Conservation (phyloP, 1,140 invertebrate species). For the Galleria mellonella region DNA sequence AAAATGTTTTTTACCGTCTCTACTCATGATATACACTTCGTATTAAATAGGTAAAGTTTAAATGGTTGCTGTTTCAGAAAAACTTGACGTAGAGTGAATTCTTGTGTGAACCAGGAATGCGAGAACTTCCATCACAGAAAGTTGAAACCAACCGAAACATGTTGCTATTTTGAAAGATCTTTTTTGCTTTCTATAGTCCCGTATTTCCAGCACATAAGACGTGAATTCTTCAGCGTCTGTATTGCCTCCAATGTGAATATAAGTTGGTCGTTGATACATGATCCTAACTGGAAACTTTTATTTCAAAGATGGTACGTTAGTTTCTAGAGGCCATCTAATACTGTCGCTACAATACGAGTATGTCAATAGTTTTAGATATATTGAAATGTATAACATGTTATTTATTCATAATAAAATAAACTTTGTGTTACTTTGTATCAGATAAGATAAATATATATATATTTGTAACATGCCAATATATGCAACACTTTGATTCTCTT, state of each 20-base stretch:
- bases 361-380: no score
- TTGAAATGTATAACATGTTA: no score
- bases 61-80: constrained; percentile 27
- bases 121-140: constrained; percentile 25
- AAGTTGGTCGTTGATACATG: constrained; percentile 15
- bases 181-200: constrained; percentile 1
- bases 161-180: background rate
- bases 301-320: constrained; percentile 17
- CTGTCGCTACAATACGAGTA: no score
- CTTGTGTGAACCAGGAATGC: constrained; percentile 29
- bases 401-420: no score
- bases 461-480: no score
- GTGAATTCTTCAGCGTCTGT: constrained; percentile 5
- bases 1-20: no score
- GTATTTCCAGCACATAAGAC: constrained; percentile 6
- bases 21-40: constrained; percentile 5
- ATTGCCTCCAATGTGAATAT: constrained; percentile 4
- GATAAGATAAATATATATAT: no score
- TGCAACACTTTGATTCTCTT: no score
- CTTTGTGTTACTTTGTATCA: no score
- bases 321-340: constrained; percentile 2
- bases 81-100: constrained; percentile 29
- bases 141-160: constrained; percentile 11
- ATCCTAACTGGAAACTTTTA: constrained; percentile 29
- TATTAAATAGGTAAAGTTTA: constrained; percentile 24